Evolutionary conservation across 2,888 invertebrate genomes (phyloP).

Genomic region (Xylota segnis): DNA sequence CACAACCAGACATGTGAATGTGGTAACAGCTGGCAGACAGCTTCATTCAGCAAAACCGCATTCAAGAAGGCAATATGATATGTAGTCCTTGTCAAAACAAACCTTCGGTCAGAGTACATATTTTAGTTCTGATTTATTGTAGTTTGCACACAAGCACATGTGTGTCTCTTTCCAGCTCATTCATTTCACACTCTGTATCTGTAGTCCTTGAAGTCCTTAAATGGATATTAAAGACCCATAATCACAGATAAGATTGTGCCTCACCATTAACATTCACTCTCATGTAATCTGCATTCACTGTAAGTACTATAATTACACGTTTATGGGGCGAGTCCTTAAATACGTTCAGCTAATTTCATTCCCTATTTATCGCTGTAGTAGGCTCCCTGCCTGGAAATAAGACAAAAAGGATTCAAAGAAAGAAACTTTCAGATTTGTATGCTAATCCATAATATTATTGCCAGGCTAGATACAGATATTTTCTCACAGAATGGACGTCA

Average conservation of each 20-base stretch:
- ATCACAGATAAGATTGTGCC: slow-evolving; percentile 14
- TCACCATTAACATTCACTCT: neutral
- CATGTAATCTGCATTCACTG: slow-evolving; percentile 3
- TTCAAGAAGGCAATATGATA: neutral
- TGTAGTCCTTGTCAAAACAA: neutral
- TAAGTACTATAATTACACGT: slow-evolving; percentile 42
- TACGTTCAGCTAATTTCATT: slow-evolving; percentile 48
- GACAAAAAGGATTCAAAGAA: slow-evolving; percentile 30
- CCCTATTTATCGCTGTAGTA: slow-evolving; percentile 11
- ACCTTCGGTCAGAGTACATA: neutral
- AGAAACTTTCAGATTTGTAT: slow-evolving; percentile 61
- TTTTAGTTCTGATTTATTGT: neutral
- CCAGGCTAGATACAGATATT: neutral
- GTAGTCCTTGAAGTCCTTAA: neutral
- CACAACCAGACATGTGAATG: neutral
- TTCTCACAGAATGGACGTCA: slow-evolving; percentile 15
- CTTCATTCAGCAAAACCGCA: neutral
- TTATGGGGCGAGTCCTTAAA: slow-evolving; percentile 60
- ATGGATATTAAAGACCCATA: neutral
- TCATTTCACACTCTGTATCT: neutral
- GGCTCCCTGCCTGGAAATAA: neutral
- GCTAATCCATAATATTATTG: slow-evolving; percentile 60
- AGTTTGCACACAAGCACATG: neutral
- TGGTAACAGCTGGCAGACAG: neutral
- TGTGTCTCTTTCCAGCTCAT: neutral